phyloP scores from a whole-genome alignment of 2,797 vertebrate genomes.

The Spinus olivaceus region DNA sequence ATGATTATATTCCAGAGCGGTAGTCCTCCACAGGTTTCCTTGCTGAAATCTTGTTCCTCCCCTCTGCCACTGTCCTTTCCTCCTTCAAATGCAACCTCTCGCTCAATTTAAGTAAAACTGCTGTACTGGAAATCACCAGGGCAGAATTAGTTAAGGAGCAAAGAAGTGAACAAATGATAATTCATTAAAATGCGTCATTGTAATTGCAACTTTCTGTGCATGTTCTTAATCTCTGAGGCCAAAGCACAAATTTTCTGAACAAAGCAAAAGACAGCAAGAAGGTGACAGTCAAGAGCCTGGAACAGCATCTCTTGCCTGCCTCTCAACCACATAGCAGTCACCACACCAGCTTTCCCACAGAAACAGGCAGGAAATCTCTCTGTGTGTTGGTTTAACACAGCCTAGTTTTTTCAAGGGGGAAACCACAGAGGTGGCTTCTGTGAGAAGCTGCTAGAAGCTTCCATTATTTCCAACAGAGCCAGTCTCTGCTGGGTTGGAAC shows the following conservation, averaged over 20 bases:
- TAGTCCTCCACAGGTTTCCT: background rate
- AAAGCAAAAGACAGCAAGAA: background rate
- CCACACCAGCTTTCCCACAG: background rate
- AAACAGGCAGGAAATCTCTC: background rate
- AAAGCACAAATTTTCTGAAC: background rate
- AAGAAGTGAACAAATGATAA: background rate
- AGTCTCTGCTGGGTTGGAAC: background rate
- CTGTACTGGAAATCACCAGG: background rate
- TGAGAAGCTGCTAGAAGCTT: background rate
- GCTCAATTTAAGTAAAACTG: background rate
- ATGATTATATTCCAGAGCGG: background rate
- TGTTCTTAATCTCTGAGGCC: background rate
- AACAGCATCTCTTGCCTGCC: background rate
- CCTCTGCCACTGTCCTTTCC: background rate
- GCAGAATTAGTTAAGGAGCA: background rate
- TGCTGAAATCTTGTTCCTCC: background rate
- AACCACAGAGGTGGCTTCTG: background rate
- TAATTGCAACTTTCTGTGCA: background rate
- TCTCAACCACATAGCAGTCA: background rate
- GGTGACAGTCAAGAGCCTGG: background rate
- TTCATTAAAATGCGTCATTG: background rate
- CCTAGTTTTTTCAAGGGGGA: background rate
- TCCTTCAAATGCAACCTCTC: background rate
- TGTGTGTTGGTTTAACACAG: background rate
- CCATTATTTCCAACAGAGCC: background rate